Base-by-base conservation (phyloP, 2,797 vertebrate species). In the Microhierax caerulescens region DNA sequence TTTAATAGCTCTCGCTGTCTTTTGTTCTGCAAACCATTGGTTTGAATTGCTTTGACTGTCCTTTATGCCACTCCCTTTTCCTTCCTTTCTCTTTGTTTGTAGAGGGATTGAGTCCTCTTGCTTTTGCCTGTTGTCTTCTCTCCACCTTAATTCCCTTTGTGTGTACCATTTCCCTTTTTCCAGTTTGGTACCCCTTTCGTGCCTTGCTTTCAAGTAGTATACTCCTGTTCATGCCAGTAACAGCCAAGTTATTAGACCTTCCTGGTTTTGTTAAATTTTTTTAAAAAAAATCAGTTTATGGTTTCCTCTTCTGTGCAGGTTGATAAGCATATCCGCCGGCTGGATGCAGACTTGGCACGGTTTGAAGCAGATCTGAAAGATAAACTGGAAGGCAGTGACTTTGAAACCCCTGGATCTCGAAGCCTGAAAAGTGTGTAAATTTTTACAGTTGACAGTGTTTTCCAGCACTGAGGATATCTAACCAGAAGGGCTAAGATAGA, bases 291-390 rank as follows among this genome's bases (percentile, higher is more conserved):
- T 5, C 21, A 28, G 78, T 32, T 30, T 43, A 70, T 69, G 87
- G 41, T 87, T 79, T 85, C 14, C 93, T 50, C 24, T 39, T 32
- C 24, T 25, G 67, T 41, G 14, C 94, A 99, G 99, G 99, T 99
- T 97, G 99, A 99, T 96, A 99, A 99, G 96, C 99, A 99, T 72
- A 99, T 99, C 89, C 98, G 99, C 43, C 98, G 99, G 60, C 98
- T 99, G 56, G 99, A 99, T 16, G 99, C 99, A 1, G 99, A 99
- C 96, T 96, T 99, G 84, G 99, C 99, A 0, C 98, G 99, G 10
- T 99, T 99, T 30, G 99, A 99, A 73, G 99, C 99, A 1, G 99
- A 99, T 94, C 98, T 99, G n/a, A 99, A 99, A 89, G 99, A 99
- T 90, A 99, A 99, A 95, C 97, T 99, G 97, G 99, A 99, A 91